Percentiles rank a stretch among this genome's conserved stretches.
phyloP scores from a whole-genome alignment of 2,797 vertebrate genomes.

The Myotis findleyi region DNA sequence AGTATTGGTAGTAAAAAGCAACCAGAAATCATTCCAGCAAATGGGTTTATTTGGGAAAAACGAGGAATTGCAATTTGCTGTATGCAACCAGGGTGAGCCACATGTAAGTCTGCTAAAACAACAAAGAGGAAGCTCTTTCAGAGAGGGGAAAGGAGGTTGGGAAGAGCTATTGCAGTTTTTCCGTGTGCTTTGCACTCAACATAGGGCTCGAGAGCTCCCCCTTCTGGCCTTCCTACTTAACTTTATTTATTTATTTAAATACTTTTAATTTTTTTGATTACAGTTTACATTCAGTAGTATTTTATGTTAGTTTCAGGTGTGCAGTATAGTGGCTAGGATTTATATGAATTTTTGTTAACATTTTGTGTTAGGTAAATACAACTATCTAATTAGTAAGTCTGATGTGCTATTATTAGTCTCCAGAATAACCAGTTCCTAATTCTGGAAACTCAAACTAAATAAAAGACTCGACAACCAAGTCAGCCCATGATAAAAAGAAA shows the following conservation, averaged over 20 bases:
- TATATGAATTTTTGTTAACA: neutral
- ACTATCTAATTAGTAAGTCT: neutral
- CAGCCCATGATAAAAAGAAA: neutral
- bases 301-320: neutral
- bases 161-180: neutral
- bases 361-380: neutral
- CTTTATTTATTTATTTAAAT: neutral
- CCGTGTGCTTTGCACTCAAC: neutral
- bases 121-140: neutral
- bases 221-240: neutral
- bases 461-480: neutral
- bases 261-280: neutral
- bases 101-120: neutral
- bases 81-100: neutral
- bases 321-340: neutral
- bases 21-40: neutral
- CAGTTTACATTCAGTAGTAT: neutral
- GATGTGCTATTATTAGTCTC: neutral
- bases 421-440: neutral
- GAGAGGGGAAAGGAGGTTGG: neutral
- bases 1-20: neutral
- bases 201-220: neutral
- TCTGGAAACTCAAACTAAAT: neutral
- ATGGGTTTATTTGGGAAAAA: neutral
- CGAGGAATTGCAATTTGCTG: neutral